Evolutionary conservation across 2,113 vertebrate species (phyloP).

Genomic region (Alligator mississippiensis): DNA sequence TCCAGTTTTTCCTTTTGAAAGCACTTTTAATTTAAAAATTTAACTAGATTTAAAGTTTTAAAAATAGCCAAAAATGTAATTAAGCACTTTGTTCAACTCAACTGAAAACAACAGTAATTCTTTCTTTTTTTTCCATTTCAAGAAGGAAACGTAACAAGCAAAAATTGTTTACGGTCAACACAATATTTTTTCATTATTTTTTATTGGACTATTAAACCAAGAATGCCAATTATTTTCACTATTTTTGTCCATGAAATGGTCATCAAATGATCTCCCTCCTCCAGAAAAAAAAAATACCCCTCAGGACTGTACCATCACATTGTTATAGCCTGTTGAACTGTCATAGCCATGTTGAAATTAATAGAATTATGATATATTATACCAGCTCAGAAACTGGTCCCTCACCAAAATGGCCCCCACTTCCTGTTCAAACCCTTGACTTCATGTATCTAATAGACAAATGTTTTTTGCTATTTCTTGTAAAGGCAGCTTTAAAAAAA

Average conservation of each 20-base stretch:
- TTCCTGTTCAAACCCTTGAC: not conserved
- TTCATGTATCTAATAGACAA: not conserved
- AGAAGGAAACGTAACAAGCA: too few relatives aligned
- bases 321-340: not conserved
- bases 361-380: not conserved
- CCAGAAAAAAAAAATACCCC: not conserved
- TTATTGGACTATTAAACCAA: not conserved
- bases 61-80: not conserved
- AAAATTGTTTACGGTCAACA: not conserved
- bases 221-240: not conserved
- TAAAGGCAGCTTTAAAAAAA: not conserved
- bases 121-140: too few relatives aligned
- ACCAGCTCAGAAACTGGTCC: not conserved
- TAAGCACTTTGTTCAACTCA: too few relatives aligned
- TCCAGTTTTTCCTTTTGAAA: not conserved
- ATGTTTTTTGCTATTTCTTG: not conserved
- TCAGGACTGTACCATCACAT: not conserved
- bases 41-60: not conserved
- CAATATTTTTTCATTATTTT: not conserved
- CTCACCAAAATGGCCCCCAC: not conserved
- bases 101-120: too few relatives aligned
- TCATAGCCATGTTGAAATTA: not conserved
- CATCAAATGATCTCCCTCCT: not conserved
- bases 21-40: not conserved
- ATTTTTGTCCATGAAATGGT: not conserved